A percentile compares a stretch with the other conserved stretches of the same genome.
Evolutionary conservation across 2,888 invertebrate genomes (phyloP).

Genomic region (Watsonalla binaria): DNA sequence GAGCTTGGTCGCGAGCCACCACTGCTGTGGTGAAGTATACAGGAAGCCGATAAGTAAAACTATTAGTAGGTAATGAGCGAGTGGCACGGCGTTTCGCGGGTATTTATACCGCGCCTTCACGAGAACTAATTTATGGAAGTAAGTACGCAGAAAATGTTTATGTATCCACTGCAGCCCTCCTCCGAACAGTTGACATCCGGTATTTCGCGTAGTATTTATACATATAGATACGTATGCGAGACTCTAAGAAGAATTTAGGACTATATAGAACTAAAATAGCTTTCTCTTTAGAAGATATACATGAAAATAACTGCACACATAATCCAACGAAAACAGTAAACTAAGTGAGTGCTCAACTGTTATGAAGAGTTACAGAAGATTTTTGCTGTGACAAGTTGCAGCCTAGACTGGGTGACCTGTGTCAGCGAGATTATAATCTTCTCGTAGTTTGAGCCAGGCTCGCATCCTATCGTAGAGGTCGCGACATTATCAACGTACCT

Average conservation of each 20-base stretch:
- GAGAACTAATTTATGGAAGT: slow-evolving; percentile 76
- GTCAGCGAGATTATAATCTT: slow-evolving; percentile 14
- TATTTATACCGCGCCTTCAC: slow-evolving; percentile 75
- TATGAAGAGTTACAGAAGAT: too few relatives aligned
- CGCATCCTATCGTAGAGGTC: slow-evolving; percentile 50
- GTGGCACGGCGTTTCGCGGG: slow-evolving; percentile 61
- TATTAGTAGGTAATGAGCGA: slow-evolving; percentile 72
- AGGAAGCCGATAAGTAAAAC: slow-evolving; percentile 70
- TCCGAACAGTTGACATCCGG: slow-evolving; percentile 68
- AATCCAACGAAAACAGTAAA: too few relatives aligned
- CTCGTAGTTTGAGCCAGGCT: slow-evolving; percentile 31
- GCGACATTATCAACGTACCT: slow-evolving; percentile 66
- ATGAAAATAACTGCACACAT: too few relatives aligned
- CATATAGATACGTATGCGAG: slow-evolving; percentile 11
- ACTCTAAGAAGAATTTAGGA: background rate
- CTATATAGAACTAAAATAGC: background rate
- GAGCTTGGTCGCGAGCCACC: slow-evolving; percentile 19
- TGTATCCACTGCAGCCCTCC: slow-evolving; percentile 55
- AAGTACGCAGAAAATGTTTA: slow-evolving; percentile 78
- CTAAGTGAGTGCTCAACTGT: too few relatives aligned
- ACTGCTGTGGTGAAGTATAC: slow-evolving; percentile 38
- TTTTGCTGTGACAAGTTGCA: too few relatives aligned
- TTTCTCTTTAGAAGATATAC: background rate
- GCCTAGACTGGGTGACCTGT: background rate
- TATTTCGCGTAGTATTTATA: slow-evolving; percentile 39